These are phyloP conservation scores for Neodontobutis hainanensis DNA, from an alignment of 2,113 vertebrate species.

Conservation along the genomic window DNA sequence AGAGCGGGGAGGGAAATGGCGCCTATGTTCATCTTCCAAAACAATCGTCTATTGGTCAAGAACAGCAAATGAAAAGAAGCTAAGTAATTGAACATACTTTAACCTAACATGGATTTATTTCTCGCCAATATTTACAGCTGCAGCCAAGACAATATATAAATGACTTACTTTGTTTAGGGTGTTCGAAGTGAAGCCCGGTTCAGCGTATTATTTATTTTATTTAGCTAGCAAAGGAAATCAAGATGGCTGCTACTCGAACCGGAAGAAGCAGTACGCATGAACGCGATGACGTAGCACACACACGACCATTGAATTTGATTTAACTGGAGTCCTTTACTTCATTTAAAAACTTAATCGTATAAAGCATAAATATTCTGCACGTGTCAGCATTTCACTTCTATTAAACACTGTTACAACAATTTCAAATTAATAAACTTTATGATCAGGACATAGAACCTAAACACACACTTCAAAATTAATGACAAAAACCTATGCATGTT, in stretches of 20 bases:
- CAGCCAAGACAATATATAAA: constrained; percentile 1
- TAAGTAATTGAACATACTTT: constrained; percentile 37
- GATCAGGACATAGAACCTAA: too few relatives aligned
- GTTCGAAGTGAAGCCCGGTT: constrained; percentile 76
- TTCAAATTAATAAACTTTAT: too few relatives aligned
- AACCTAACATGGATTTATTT: constrained; percentile 14
- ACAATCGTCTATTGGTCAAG: constrained; percentile 84
- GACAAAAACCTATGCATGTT: too few relatives aligned
- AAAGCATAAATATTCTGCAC: too few relatives aligned
- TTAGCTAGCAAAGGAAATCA: constrained; percentile 80
- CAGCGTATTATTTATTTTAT: constrained; percentile 83
- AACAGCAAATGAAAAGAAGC: constrained; percentile 73
- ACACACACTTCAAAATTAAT: too few relatives aligned
- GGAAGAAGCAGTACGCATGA: constrained; percentile 68
- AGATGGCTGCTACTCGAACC: constrained; percentile 81
- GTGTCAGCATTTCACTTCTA: too few relatives aligned
- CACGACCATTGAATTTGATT: background rate
- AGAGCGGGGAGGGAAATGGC: constrained; percentile 85
- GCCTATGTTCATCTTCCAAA: constrained; percentile 85
- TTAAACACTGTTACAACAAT: too few relatives aligned
- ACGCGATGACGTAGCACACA: constrained; percentile 45
- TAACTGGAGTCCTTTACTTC: too few relatives aligned
- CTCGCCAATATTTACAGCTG: background rate
- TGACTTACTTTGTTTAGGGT: constrained; percentile 78
- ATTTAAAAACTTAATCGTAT: too few relatives aligned